These are phyloP conservation scores for Hypselothyrea guttata DNA, from an alignment of 2,888 invertebrate genomes.

Conservation along the genomic window DNA sequence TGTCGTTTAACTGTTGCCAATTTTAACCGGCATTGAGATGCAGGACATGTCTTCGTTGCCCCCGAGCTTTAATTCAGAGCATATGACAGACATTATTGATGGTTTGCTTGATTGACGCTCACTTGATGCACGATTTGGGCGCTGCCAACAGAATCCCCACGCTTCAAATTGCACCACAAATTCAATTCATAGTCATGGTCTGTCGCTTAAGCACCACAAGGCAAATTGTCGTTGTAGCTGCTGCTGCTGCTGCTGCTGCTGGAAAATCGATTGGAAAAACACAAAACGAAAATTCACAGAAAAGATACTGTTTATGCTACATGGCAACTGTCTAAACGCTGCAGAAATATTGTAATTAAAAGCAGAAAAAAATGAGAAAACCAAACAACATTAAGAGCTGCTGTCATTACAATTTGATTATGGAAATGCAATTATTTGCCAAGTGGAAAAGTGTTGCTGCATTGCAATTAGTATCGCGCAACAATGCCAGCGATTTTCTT, in stretches of 20 bases:
- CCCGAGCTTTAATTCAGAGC: slow-evolving; percentile 15
- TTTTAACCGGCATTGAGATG: slow-evolving; percentile 36
- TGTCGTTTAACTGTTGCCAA: slow-evolving; percentile 71
- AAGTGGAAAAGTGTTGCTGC: not conserved
- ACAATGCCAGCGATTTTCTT: too few relatives aligned
- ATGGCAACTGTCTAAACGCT: not conserved
- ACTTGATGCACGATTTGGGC: slow-evolving; percentile 27
- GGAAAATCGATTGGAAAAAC: slow-evolving; percentile 20
- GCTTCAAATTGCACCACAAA: slow-evolving; percentile 5
- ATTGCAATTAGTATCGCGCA: too few relatives aligned
- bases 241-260: not conserved
- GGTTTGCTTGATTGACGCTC: slow-evolving; percentile 32
- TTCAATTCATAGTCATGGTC: slow-evolving; percentile 1
- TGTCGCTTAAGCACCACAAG: not conserved
- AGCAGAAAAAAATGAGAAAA: not conserved
- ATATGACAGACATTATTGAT: slow-evolving; percentile 46
- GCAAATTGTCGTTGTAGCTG: too few relatives aligned
- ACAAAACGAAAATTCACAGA: not conserved
- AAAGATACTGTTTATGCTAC: not conserved
- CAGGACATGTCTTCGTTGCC: slow-evolving; percentile 1
- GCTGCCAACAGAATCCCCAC: not conserved
- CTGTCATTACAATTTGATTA: slow-evolving; percentile 12
- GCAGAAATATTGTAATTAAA: not conserved
- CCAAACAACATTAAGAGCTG: not conserved
- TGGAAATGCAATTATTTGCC: slow-evolving; percentile 26